Percentiles rank a stretch among this genome's conserved stretches.
phyloP scores from a whole-genome alignment of 2,888 invertebrate genomes.

The Mesorhabditis belari region DNA sequence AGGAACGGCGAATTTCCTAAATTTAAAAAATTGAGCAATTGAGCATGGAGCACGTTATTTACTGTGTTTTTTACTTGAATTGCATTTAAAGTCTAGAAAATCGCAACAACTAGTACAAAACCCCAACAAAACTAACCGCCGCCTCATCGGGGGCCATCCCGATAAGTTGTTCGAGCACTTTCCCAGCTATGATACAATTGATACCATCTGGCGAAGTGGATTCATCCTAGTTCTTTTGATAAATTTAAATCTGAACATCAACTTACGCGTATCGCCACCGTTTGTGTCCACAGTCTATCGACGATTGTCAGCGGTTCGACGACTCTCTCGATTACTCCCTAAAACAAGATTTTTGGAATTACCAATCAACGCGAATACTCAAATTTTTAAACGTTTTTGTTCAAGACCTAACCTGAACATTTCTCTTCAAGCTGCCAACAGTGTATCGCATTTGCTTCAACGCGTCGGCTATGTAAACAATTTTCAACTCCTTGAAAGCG shows the following conservation, averaged over 20 bases:
- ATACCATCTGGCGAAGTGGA: not conserved
- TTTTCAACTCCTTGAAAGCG: not conserved
- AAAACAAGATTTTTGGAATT: not conserved
- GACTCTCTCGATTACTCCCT: not conserved
- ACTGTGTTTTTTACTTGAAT: too few relatives aligned
- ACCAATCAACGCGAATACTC: too few relatives aligned
- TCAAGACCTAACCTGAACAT: not conserved
- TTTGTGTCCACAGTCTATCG: not conserved
- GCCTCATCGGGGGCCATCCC: not conserved
- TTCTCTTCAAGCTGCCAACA: not conserved
- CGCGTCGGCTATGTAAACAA: not conserved
- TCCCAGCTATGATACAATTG: not conserved
- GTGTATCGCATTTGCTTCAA: not conserved
- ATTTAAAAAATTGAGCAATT: not conserved
- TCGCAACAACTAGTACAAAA: too few relatives aligned
- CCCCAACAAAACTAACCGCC: not conserved
- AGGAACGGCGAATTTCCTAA: not conserved
- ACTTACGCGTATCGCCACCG: not conserved
- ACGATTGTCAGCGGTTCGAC: not conserved
- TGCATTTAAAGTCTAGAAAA: too few relatives aligned
- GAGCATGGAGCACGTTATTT: too few relatives aligned
- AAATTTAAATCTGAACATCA: not conserved
- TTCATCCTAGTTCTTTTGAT: not conserved
- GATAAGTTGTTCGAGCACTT: not conserved
- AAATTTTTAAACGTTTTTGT: not conserved